Evolutionary conservation across 2,797 vertebrate species (phyloP).

Genomic region (Periparus ater): DNA sequence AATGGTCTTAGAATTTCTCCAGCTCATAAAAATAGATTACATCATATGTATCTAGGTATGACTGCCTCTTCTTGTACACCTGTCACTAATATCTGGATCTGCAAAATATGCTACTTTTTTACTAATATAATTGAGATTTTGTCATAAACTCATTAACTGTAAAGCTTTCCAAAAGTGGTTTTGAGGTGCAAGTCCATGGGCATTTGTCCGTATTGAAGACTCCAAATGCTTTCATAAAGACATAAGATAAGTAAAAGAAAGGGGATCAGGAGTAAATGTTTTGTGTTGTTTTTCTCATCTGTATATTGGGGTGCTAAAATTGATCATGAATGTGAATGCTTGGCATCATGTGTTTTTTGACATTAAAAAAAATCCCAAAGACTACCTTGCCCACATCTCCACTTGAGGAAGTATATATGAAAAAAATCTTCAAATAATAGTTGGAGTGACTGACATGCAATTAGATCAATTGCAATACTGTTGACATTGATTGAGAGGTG

Average conservation of each 20-base stretch:
- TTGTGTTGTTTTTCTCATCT: neutral
- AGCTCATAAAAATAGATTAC: neutral
- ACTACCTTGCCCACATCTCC: neutral
- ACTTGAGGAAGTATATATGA: neutral
- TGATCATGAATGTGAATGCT: neutral
- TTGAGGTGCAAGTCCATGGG: neutral
- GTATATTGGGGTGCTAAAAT: neutral
- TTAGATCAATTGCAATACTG: neutral
- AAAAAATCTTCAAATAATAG: neutral
- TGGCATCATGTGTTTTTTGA: neutral
- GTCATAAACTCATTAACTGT: neutral
- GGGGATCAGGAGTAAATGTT: neutral
- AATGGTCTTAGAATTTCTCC: neutral
- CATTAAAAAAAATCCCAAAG: neutral
- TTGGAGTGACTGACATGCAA: neutral
- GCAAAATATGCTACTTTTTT: neutral
- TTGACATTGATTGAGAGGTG: constrained; percentile 6
- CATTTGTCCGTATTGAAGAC: neutral
- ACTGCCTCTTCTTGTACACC: neutral
- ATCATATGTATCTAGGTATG: neutral
- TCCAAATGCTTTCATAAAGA: neutral
- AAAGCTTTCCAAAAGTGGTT: neutral
- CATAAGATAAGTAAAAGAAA: neutral
- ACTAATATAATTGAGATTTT: neutral
- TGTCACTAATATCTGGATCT: neutral